Conservation (phyloP, 2,797 vertebrate species). For the Myoxocephalus aenaeus region DNA sequence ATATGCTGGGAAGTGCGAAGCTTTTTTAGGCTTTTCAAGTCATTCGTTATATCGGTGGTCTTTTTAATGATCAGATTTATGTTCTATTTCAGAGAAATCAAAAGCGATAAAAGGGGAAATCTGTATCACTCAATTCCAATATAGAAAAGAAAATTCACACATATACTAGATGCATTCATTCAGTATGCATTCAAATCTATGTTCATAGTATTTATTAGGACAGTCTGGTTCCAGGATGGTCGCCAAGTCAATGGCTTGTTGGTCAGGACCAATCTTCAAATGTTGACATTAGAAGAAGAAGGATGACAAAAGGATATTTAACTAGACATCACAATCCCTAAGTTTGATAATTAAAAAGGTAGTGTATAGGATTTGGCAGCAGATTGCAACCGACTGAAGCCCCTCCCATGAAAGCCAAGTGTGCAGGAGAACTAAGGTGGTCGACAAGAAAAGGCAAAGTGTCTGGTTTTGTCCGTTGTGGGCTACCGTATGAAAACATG, state of each 20-base stretch:
- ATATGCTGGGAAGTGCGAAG: not conserved
- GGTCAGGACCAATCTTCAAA: not conserved
- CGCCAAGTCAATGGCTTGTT: not conserved
- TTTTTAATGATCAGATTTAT: not conserved
- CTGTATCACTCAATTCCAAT: not conserved
- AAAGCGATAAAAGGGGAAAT: not conserved
- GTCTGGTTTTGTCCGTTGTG: too few relatives aligned
- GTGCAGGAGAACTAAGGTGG: too few relatives aligned
- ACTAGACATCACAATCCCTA: not conserved
- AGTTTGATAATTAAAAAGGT: not conserved
- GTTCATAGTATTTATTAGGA: not conserved
- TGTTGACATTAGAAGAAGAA: not conserved
- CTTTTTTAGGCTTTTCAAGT: not conserved
- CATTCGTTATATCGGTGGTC: rapidly evolving
- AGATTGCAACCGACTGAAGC: too few relatives aligned
- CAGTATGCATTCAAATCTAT: not conserved
- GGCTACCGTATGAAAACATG: too few relatives aligned
- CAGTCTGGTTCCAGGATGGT: not conserved
- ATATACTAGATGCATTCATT: not conserved
- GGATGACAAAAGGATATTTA: not conserved
- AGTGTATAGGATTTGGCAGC: not conserved
- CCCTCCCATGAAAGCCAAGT: too few relatives aligned
- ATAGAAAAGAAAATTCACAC: not conserved
- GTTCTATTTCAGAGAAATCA: not conserved
- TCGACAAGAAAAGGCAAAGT: too few relatives aligned